Evolutionary conservation across 1,140 invertebrate species (phyloP).

Genomic region (Trichoplusia ni): DNA sequence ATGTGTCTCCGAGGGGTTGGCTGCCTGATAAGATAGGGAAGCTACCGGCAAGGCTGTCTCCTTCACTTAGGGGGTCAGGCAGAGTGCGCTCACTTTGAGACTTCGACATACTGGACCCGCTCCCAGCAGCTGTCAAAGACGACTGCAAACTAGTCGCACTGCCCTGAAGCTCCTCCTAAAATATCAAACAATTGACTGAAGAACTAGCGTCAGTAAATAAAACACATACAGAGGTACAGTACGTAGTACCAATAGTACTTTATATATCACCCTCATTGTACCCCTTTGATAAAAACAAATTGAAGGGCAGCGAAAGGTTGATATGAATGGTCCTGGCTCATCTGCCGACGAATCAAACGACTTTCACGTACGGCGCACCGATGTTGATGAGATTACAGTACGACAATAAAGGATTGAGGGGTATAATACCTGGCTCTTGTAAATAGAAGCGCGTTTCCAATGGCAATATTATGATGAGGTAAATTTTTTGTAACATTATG

Average conservation of each 20-base stretch:
- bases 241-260: not conserved
- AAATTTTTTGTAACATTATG: no score
- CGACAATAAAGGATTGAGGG: not conserved
- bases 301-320: not conserved
- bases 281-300: not conserved
- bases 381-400: not conserved
- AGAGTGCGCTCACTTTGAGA: constrained; percentile 36
- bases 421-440: not conserved
- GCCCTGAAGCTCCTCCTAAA: constrained; percentile 39
- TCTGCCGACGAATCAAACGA: not conserved
- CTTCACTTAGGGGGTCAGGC: constrained; percentile 33
- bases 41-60: constrained; percentile 50
- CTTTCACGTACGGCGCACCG: not conserved
- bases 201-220: not conserved
- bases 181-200: not conserved
- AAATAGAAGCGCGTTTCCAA: not conserved
- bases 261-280: not conserved
- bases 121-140: constrained; percentile 42
- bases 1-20: constrained; percentile 40
- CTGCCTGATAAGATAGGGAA: constrained; percentile 43
- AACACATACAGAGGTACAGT: not conserved
- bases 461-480: not conserved
- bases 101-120: constrained; percentile 52
- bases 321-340: not conserved
- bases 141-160: constrained; percentile 49